Percentiles rank a stretch among this genome's conserved stretches.
Conservation (phyloP, 2,113 vertebrate species). For the Monarcha castaneiventris region DNA sequence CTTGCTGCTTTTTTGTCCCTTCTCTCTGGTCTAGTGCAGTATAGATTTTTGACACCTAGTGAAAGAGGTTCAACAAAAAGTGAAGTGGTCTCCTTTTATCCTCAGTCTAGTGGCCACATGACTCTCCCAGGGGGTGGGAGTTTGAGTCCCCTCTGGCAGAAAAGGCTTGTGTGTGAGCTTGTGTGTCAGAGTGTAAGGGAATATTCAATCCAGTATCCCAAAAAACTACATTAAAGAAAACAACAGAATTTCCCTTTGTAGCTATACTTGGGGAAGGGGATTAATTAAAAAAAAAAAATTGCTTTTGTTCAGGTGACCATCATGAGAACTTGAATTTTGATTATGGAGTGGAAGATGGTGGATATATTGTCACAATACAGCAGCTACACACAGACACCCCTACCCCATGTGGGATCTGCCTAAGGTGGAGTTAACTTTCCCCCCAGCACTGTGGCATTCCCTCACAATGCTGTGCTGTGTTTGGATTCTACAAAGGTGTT, state of each 20-base stretch:
- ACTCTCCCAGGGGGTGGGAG: background rate
- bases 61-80: background rate
- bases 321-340: background rate
- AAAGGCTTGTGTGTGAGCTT: background rate
- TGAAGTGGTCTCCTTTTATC: background rate
- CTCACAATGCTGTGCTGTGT: background rate
- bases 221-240: background rate
- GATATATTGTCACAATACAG: background rate
- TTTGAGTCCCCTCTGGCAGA: background rate
- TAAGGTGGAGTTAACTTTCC: background rate
- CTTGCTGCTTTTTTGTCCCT: background rate
- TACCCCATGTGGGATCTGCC: background rate
- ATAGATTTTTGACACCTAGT: background rate
- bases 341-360: background rate
- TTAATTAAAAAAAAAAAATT: background rate
- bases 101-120: rapidly evolving
- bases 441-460: background rate
- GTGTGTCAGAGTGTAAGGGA: background rate
- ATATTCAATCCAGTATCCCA: background rate
- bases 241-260: background rate
- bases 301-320: background rate
- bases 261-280: background rate
- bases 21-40: background rate
- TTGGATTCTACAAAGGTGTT: background rate
- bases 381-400: background rate